phyloP scores from a whole-genome alignment of 2,888 invertebrate genomes.

The Sarcophaga variegata region DNA sequence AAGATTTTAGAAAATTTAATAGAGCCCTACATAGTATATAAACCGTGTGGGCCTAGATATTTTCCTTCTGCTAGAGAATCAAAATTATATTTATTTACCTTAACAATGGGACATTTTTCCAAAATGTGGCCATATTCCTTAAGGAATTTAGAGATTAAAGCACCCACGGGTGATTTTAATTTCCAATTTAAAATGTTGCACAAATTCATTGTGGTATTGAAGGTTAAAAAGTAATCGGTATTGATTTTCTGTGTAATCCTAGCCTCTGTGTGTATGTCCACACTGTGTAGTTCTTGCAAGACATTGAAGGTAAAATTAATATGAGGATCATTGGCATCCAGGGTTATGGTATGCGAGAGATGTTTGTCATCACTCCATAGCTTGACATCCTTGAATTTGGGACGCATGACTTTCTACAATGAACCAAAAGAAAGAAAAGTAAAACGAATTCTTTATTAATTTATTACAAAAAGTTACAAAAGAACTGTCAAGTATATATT shows the following conservation, averaged over 20 bases:
- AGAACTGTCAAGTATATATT: constrained; percentile 46
- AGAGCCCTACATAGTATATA: constrained; percentile 1
- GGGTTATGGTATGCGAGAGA: constrained; percentile 74
- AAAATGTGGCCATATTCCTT: constrained; percentile 76
- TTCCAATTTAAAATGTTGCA: constrained; percentile 76
- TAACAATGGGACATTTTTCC: constrained; percentile 77
- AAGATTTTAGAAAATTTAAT: constrained; percentile 63
- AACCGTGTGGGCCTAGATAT: too few relatives aligned
- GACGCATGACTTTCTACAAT: constrained; percentile 78
- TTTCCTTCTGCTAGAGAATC: too few relatives aligned
- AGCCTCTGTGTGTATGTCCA: constrained; percentile 76
- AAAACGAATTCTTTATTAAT: neutral
- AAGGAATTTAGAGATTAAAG: constrained; percentile 74
- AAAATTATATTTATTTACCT: constrained; percentile 72
- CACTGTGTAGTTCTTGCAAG: constrained; percentile 73
- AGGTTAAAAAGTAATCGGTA: constrained; percentile 72
- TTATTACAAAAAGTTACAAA: neutral
- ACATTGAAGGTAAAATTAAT: constrained; percentile 78
- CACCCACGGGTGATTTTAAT: constrained; percentile 76
- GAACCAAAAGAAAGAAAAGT: neutral
- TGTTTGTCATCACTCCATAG: constrained; percentile 78
- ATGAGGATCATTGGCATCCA: constrained; percentile 77
- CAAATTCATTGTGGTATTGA: constrained; percentile 77
- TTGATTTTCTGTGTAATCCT: constrained; percentile 75
- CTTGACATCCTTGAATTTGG: constrained; percentile 77